Evolutionary conservation across 2,113 vertebrate species (phyloP), one percentile per base, ranked within the genome.

Genomic region (Peromyscus californicus): DNA sequence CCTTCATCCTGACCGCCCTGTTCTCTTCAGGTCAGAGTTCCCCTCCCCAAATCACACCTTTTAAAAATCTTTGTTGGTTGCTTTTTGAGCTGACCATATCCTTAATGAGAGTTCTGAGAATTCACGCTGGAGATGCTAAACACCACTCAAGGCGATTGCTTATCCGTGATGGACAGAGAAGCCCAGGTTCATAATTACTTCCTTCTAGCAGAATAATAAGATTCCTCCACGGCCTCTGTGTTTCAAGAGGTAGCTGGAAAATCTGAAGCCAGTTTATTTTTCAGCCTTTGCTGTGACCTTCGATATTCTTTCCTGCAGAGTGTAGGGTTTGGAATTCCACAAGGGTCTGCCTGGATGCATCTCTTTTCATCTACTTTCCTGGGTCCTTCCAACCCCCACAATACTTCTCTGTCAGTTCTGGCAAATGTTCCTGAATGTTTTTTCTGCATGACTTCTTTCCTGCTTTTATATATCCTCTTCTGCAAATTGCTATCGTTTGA

Each of bases 181-280:
- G 80, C 92, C 67, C 67, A 59, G 24, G 61, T 2, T 87, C 75
- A 65, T 36, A 83, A 74, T 83, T 36, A n/a, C 80, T 95, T 92
- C 82, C 5, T 26, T 93, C 94, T 54, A 70, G 36, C 70, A 39
- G 59, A 15, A 17, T 54, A 59, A 85, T 89, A 74, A 54, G 22
- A 74, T 91, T 91, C 45, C 36, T 79, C 59, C n/a, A 36, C 65
- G 45, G 24, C 42, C 42, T 88, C 22, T 82, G 90, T 17, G 74
- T 92, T 83, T 21, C 26, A 94, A 65, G 69, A 89, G 83, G 26
- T 19, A 57, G 31, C 24, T 85, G n/a, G 33, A 70, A 79, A 86
- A 42, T 69, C 22, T 22, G 48, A 90, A 96, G 48, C 72, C 21
- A 5, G 86, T 92, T 91, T 79, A 83, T 89, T 90, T 83, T 16